A percentile compares a stretch with the other conserved stretches of the same genome.
These are phyloP conservation scores for Callosobruchus maculatus DNA, from an alignment of 2,888 invertebrate species.

Conservation along the genomic window DNA sequence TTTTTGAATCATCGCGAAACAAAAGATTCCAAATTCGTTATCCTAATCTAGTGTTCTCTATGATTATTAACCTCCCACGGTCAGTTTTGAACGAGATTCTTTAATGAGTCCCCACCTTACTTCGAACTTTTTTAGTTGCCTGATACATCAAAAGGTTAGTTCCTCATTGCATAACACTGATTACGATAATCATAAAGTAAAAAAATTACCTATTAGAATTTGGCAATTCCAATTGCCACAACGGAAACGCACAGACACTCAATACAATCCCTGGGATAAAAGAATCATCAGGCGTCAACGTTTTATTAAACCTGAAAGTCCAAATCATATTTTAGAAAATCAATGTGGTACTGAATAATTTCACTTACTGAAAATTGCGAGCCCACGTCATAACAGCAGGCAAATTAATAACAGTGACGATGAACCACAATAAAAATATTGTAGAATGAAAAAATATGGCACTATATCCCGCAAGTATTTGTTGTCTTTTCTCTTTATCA, in stretches of 20 bases:
- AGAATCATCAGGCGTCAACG: constrained; percentile 61
- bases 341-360: too few species aligned
- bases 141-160: too few species aligned
- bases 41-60: too few species aligned
- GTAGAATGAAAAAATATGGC: constrained; percentile 69
- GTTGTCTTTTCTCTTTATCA: neutral
- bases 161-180: neutral
- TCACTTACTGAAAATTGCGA: constrained; percentile 72
- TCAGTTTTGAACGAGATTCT: too few species aligned
- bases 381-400: constrained; percentile 78
- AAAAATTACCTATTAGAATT: constrained; percentile 61
- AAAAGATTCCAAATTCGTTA: too few species aligned
- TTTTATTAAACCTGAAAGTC: constrained; percentile 51
- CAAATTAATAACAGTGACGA: constrained; percentile 63
- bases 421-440: constrained; percentile 65
- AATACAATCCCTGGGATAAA: constrained; percentile 57
- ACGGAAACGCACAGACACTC: constrained; percentile 56
- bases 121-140: too few species aligned
- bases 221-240: constrained; percentile 69
- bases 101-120: neutral
- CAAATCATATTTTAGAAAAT: too few species aligned
- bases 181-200: too few species aligned
- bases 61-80: too few species aligned
- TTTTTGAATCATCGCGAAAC: too few species aligned
- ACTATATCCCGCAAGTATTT: constrained; percentile 23